A percentile compares a stretch with the other conserved stretches of the same genome.
phyloP scores from a whole-genome alignment of 2,113 vertebrate species.

The Lipotes vexillifer region DNA sequence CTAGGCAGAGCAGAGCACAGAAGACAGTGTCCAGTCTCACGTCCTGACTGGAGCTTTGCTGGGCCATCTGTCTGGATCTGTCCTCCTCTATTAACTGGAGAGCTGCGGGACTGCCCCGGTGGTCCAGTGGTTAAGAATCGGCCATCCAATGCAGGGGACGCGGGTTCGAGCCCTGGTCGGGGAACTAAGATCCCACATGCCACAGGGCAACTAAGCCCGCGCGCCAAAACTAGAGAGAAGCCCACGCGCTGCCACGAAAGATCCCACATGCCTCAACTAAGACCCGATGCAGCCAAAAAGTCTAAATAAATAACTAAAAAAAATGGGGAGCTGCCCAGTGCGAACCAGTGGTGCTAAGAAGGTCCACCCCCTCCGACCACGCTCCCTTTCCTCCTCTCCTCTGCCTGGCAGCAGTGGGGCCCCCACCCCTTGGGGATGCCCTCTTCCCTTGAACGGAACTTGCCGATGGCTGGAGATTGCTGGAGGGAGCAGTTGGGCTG shows the following conservation, averaged over 20 bases:
- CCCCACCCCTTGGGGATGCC: not conserved
- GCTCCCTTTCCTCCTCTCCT: not conserved
- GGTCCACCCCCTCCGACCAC: too few relatives aligned
- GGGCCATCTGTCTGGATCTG: not conserved
- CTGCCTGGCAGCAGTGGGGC: not conserved
- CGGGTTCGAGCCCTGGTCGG: too few relatives aligned
- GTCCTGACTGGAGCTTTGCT: not conserved
- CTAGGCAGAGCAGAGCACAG: not conserved
- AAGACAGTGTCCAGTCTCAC: not conserved
- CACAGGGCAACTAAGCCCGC: too few relatives aligned
- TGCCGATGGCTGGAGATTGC: not conserved
- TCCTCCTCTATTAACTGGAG: not conserved
- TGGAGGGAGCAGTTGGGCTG: not conserved
- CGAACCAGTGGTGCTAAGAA: not conserved
- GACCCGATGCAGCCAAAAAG: too few relatives aligned
- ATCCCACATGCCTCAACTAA: too few relatives aligned
- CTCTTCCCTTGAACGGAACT: not conserved
- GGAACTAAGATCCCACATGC: too few relatives aligned
- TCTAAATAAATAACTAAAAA: too few relatives aligned
- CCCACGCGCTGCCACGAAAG: too few relatives aligned
- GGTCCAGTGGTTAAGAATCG: too few relatives aligned
- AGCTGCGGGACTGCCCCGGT: too few relatives aligned
- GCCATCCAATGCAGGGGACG: too few relatives aligned
- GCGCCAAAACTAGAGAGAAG: too few relatives aligned
- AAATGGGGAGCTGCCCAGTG: not conserved